These are phyloP conservation scores for Gallinago stenura DNA, from an alignment of 2,797 vertebrate species.

Conservation along the genomic window DNA sequence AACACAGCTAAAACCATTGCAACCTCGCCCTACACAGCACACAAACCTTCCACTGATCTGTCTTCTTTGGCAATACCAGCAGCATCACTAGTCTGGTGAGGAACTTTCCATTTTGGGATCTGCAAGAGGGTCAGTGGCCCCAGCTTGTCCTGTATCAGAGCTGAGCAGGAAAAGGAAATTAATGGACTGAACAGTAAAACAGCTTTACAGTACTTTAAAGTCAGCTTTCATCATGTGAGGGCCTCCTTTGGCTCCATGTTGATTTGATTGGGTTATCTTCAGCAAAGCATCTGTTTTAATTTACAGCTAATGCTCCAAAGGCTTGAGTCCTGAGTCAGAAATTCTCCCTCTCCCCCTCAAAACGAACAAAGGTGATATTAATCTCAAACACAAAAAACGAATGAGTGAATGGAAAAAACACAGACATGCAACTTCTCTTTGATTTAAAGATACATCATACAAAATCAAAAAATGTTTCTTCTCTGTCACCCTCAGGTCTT, in stretches of 20 bases:
- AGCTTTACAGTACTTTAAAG: constrained; percentile 26
- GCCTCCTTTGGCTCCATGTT: constrained; percentile 32
- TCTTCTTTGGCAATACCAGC: background rate
- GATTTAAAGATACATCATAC: background rate
- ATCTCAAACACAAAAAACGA: background rate
- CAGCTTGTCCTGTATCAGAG: background rate
- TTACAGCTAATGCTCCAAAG: constrained; percentile 49
- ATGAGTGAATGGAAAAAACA: background rate
- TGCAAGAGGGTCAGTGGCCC: constrained; percentile 6
- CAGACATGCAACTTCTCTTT: background rate
- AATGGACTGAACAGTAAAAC: constrained; percentile 8
- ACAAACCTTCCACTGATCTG: background rate
- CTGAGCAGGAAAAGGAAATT: constrained; percentile 49
- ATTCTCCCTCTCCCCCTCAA: background rate
- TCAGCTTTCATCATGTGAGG: constrained; percentile 36
- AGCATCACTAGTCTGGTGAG: fast-evolving
- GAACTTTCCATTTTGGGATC: background rate
- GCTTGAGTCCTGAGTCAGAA: constrained; percentile 16
- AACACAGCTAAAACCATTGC: background rate
- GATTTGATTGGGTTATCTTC: constrained; percentile 53
- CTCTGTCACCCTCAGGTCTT: background rate
- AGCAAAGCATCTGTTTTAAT: constrained; percentile 64
- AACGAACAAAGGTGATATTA: constrained; percentile 26
- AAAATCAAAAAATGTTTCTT: background rate
- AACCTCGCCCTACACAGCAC: background rate